phyloP scores from a whole-genome alignment of 1,140 invertebrate genomes.

The Plectrocnemia conspersa region DNA sequence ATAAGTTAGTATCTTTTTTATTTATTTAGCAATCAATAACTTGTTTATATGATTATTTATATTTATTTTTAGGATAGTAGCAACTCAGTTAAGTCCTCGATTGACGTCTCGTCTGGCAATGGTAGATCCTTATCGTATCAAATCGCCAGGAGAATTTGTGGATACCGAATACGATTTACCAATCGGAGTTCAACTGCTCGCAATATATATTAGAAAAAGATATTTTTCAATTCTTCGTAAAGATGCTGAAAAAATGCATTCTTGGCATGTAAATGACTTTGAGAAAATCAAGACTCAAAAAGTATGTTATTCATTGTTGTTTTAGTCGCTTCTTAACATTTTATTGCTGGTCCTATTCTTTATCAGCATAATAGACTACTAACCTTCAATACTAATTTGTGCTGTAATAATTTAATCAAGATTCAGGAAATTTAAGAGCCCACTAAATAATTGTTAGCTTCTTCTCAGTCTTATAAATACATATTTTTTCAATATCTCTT shows the following conservation, averaged over 20 bases:
- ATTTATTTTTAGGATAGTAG: slow-evolving; percentile 62
- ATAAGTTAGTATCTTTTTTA: slow-evolving; percentile 59
- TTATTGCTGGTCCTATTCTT: no score
- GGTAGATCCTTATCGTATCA: slow-evolving; percentile 75
- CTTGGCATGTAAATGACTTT: slow-evolving; percentile 27
- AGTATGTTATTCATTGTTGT: no score
- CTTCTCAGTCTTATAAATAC: no score
- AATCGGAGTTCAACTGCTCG: slow-evolving; percentile 69
- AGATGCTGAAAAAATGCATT: slow-evolving; percentile 39
- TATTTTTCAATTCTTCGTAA: slow-evolving; percentile 55
- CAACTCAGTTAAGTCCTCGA: slow-evolving; percentile 67
- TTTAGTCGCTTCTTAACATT: no score
- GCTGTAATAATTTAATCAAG: no score
- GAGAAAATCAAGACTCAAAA: slow-evolving; percentile 28
- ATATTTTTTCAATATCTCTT: no score
- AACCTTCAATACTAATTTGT: no score
- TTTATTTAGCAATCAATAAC: neutral
- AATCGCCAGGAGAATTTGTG: slow-evolving; percentile 67
- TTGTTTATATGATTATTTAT: slow-evolving; percentile 26
- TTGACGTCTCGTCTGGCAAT: slow-evolving; percentile 73
- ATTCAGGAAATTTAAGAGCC: no score
- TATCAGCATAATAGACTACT: no score
- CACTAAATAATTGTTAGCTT: no score
- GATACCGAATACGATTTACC: slow-evolving; percentile 65
- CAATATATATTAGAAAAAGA: slow-evolving; percentile 65